Percentiles rank a stretch among this genome's conserved stretches.
Evolutionary conservation across 2,888 invertebrate genomes (phyloP).

Genomic region (Netelia melanura): DNA sequence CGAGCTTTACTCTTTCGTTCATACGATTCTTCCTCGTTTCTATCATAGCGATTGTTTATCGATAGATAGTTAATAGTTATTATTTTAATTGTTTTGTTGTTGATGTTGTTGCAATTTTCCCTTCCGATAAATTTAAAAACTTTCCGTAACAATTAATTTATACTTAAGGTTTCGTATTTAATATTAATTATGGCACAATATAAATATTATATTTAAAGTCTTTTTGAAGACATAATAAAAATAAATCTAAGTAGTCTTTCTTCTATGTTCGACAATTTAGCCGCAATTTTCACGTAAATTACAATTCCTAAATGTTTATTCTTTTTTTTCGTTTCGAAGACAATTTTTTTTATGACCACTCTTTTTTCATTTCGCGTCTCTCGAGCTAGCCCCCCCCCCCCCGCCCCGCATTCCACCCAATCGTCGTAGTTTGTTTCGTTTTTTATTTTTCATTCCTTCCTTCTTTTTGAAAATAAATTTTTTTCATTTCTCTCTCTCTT

Average conservation of each 20-base stretch:
- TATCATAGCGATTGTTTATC: constrained; percentile 59
- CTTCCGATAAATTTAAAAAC: constrained; percentile 83
- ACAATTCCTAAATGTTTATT: constrained; percentile 75
- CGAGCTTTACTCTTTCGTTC: background rate
- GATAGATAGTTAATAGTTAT: constrained; percentile 57
- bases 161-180: constrained; percentile 82
- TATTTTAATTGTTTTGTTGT: constrained; percentile 57
- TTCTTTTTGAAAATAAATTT: constrained; percentile 67
- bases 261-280: constrained; percentile 80
- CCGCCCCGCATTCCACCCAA: constrained; percentile 16
- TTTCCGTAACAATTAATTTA: constrained; percentile 83
- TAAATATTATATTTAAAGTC: constrained; percentile 84
- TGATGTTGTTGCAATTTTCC: constrained; percentile 78
- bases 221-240: constrained; percentile 84
- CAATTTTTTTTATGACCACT: constrained; percentile 40
- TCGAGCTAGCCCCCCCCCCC: constrained; percentile 50
- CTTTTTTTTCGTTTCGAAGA: constrained; percentile 70
- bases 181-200: constrained; percentile 85
- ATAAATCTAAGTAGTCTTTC: constrained; percentile 85
- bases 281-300: constrained; percentile 74
- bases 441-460: constrained; percentile 71
- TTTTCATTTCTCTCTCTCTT: constrained; percentile 19
- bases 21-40: constrained; percentile 49
- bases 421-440: constrained; percentile 70
- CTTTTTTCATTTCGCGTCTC: constrained; percentile 67